Evolutionary conservation across 1,140 invertebrate species (phyloP), one percentile per base, ranked within the genome.

Genomic region (Atta cephalotes): DNA sequence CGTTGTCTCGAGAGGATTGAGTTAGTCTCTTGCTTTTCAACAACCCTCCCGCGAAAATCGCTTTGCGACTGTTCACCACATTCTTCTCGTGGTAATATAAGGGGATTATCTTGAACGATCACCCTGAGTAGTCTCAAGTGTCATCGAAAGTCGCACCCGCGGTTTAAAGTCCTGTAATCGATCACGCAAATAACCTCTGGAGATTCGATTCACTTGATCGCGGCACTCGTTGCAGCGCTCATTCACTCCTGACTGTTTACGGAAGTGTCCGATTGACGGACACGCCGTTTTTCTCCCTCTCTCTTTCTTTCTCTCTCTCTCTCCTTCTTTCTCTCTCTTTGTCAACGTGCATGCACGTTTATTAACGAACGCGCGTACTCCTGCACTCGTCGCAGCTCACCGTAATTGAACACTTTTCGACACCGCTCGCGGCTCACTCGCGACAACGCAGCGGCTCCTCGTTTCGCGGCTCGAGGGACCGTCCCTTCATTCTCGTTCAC

Each of bases 401-500:
- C n/a, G 80, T 39, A 28, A 84, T 53, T 28, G 21, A 21, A 51
- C 53, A 71, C 84, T 81, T 63, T 49, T 66, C 63, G 77, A 5
- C 25, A 81, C 79, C 78, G 79, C 39, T 68, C 65, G 77, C 79
- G 63, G 21, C 25, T 86, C 77, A 86, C 74, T 85, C 76, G 71
- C 74, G 74, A 77, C 81, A 81, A 53, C 60, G 82, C 82, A 66
- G 39, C 35, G 70, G 56, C 45, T 84, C 31, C 72, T 79, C 60
- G 51, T 66, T 79, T 66, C 71, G 71, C 71, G 71, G 21, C 58
- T 53, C 82, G 74, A 79, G 72, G 74, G 72, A 78, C 63, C 45
- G 82, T 79, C 63, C 62, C 85, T 70, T 72, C 85, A 71, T 87
- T n/a, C 53, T 82, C 66, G 65, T 86, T 51, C 56, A 78, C 53